A percentile compares a stretch with the other conserved stretches of the same genome.
These are phyloP conservation scores for Eumacrocentrus americanus DNA, from an alignment of 2,888 invertebrate genomes.

Conservation along the genomic window DNA sequence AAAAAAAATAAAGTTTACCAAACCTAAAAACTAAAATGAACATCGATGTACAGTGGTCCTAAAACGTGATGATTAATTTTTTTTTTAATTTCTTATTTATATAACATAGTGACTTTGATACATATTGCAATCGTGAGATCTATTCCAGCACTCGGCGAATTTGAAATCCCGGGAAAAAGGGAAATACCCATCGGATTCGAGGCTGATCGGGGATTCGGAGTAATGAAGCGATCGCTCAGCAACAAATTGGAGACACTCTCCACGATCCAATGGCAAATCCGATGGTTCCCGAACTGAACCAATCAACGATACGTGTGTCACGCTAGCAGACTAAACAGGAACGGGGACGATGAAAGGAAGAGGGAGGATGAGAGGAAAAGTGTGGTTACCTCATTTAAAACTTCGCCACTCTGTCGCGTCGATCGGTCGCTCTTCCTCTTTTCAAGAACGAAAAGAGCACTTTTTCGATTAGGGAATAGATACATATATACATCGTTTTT, in stretches of 20 bases:
- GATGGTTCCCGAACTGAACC: conserved; percentile 36
- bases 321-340: conserved; percentile 16
- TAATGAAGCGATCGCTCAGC: conserved; percentile 36
- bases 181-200: conserved; percentile 1
- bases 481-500: not conserved
- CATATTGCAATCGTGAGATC: not conserved
- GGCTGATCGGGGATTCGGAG: conserved; percentile 11
- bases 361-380: not conserved
- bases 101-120: not conserved
- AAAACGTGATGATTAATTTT: no score
- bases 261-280: conserved; percentile 34
- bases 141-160: not conserved
- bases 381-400: conserved; percentile 31
- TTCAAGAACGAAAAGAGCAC: no score
- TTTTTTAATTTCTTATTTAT: no score
- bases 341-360: not conserved
- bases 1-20: not conserved
- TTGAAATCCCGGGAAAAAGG: not conserved
- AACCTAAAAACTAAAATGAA: not conserved
- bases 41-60: no score
- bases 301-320: conserved; percentile 54
- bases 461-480: no score
- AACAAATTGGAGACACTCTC: conserved; percentile 39
- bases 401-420: conserved; percentile 12
- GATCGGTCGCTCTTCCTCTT: conserved; percentile 13